phyloP scores from a whole-genome alignment of 1,140 invertebrate genomes.

The Lepidurus apus region DNA sequence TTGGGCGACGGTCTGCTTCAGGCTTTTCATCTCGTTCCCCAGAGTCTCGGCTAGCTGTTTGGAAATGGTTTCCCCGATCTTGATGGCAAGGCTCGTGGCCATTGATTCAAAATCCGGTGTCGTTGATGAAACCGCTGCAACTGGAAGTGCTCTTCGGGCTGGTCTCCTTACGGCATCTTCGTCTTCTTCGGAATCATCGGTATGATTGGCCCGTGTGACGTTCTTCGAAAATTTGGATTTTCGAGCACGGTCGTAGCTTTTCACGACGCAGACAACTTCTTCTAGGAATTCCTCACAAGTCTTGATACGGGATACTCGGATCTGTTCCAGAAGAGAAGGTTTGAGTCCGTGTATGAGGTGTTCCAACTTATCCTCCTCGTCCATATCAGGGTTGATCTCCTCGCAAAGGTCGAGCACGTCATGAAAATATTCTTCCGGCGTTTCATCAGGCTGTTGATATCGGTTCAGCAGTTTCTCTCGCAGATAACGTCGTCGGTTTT shows the following conservation, averaged over 20 bases:
- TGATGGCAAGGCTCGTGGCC: background rate
- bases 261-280: background rate
- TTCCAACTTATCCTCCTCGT: slow-evolving; percentile 13
- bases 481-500: background rate
- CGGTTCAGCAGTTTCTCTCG: background rate
- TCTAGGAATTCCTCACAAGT: slow-evolving; percentile 1
- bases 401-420: background rate
- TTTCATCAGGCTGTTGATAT: background rate
- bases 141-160: background rate
- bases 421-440: background rate
- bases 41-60: background rate
- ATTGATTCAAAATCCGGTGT: background rate
- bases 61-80: background rate
- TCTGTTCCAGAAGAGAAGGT: background rate
- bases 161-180: background rate
- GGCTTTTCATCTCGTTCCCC: background rate
- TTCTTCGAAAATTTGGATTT: background rate
- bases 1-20: no score
- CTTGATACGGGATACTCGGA: background rate
- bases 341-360: slow-evolving; percentile 17
- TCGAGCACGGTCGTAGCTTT: background rate
- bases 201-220: background rate
- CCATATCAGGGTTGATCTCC: background rate
- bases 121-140: background rate
- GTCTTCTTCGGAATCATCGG: background rate